These are phyloP conservation scores for Pygathrix nemaeus DNA, from an alignment of 2,113 vertebrate genomes.

Conservation along the genomic window DNA sequence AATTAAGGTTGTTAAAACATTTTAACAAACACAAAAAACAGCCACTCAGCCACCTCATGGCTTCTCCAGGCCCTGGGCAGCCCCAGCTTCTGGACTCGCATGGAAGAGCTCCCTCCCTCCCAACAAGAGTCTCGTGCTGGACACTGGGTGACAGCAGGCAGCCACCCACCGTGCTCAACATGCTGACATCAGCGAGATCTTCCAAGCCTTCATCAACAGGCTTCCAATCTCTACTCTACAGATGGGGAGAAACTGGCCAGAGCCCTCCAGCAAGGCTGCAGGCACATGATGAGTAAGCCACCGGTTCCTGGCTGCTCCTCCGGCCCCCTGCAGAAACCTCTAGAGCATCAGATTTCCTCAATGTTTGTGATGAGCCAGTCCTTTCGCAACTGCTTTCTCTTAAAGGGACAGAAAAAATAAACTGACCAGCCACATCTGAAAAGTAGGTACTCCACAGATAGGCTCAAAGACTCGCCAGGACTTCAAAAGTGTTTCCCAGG, in stretches of 20 bases:
- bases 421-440: not conserved
- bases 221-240: not conserved
- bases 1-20: not conserved
- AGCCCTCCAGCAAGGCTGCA: not conserved
- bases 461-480: not conserved
- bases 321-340: not conserved
- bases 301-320: not conserved
- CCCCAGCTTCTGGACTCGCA: not conserved
- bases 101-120: too few species aligned
- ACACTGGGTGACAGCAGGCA: not conserved
- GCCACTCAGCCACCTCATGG: not conserved
- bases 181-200: accelerated
- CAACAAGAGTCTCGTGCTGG: not conserved
- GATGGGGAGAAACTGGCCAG: accelerated
- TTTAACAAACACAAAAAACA: not conserved
- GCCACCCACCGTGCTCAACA: not conserved
- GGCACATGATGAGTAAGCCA: not conserved
- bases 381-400: not conserved
- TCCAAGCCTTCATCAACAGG: not conserved
- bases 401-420: not conserved
- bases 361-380: not conserved
- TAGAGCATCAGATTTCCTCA: not conserved
- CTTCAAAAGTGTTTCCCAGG: not conserved
- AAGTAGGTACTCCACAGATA: not conserved
- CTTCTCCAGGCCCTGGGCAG: not conserved